Evolutionary conservation across 1,140 invertebrate genomes (phyloP).

Genomic region (Brachionus koreanus): DNA sequence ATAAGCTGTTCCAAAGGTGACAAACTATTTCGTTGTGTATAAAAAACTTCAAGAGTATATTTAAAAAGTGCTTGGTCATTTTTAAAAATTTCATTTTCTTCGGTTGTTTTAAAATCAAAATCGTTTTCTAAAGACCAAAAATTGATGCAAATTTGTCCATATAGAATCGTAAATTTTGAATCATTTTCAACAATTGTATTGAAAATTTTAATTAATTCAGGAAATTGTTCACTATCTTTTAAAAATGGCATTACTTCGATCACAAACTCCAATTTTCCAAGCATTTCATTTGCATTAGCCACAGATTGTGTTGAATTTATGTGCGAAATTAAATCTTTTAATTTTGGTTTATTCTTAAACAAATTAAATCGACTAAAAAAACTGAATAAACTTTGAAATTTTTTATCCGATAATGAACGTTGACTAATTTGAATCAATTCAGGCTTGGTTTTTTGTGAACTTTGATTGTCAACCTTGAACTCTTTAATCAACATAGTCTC

Average conservation of each 20-base stretch:
- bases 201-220: background rate
- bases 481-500: background rate
- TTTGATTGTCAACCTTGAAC: background rate
- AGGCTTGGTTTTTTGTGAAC: background rate
- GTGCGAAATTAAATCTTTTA: background rate
- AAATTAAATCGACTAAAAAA: background rate
- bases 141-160: background rate
- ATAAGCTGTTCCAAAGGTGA: background rate
- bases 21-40: background rate
- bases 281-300: background rate
- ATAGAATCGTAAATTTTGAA: background rate
- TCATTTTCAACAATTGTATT: background rate
- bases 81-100: too few relatives aligned
- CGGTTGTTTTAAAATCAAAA: background rate
- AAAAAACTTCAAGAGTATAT: background rate
- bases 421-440: background rate
- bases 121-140: background rate
- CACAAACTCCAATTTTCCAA: background rate
- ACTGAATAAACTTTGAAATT: background rate
- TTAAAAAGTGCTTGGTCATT: too few relatives aligned
- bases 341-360: background rate
- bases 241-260: background rate
- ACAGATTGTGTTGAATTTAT: background rate
- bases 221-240: background rate
- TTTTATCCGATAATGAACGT: background rate